phyloP scores from a whole-genome alignment of 2,888 invertebrate species.

The Tipula vernalis region DNA sequence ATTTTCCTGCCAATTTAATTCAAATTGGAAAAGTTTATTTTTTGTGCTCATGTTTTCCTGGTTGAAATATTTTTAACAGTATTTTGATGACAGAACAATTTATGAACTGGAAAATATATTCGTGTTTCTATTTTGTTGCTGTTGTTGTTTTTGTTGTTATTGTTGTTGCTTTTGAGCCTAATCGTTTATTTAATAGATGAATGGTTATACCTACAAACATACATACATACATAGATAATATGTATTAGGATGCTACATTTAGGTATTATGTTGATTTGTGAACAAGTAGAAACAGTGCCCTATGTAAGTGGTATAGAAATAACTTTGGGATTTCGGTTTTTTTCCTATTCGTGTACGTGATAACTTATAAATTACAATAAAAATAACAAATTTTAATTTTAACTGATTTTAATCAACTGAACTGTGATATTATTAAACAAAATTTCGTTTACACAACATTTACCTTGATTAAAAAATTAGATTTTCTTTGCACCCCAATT shows the following conservation, averaged over 20 bases:
- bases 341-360: too few species aligned
- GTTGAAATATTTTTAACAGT: neutral
- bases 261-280: neutral
- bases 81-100: neutral
- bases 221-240: neutral
- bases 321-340: neutral
- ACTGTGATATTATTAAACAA: neutral
- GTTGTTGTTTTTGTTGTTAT: neutral
- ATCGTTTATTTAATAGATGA: neutral
- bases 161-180: neutral
- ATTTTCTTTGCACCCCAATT: neutral
- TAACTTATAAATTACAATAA: neutral
- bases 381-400: neutral
- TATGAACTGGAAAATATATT: slow-evolving; percentile 4
- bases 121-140: neutral
- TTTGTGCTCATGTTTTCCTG: neutral
- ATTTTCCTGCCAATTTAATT: neutral
- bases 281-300: too few species aligned
- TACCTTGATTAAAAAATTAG: neutral
- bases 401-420: neutral
- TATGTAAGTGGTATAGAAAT: neutral
- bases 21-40: neutral
- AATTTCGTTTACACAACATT: neutral
- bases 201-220: neutral
- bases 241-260: neutral